phyloP scores from a whole-genome alignment of 2,888 invertebrate species.

The Sesia bembeciformis region DNA sequence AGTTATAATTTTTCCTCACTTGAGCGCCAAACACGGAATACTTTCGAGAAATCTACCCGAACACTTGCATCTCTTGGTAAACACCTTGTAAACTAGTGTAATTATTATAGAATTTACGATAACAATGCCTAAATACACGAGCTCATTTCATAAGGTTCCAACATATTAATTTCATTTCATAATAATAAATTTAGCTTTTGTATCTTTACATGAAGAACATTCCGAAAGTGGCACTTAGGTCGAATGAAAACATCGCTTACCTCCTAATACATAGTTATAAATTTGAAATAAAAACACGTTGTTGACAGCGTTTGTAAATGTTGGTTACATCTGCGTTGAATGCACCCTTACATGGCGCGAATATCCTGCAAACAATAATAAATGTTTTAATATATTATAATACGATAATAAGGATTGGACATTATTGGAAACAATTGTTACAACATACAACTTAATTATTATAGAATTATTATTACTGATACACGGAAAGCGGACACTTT shows the following conservation, averaged over 20 bases:
- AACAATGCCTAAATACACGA: not conserved
- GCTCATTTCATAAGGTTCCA: not conserved
- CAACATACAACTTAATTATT: too few relatives aligned
- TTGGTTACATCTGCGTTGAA: not conserved
- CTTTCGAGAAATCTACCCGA: too few relatives aligned
- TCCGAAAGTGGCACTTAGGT: conserved; percentile 36
- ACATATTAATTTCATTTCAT: not conserved
- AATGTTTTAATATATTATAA: too few relatives aligned
- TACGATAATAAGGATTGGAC: too few relatives aligned
- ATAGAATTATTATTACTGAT: too few relatives aligned
- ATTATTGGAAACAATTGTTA: too few relatives aligned
- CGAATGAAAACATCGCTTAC: conserved; percentile 14
- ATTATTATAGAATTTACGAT: too few relatives aligned
- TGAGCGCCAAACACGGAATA: too few relatives aligned
- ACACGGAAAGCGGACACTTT: too few relatives aligned
- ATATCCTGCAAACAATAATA: conserved; percentile 41
- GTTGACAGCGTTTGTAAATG: not conserved
- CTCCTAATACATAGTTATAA: not conserved
- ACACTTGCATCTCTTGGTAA: too few relatives aligned
- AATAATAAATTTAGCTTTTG: conserved; percentile 9
- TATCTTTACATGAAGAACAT: conserved; percentile 15
- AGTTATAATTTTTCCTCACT: too few relatives aligned
- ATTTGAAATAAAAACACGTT: not conserved
- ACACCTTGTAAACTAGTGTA: too few relatives aligned
- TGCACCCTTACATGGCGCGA: conserved; percentile 41